Evolutionary conservation across 2,888 invertebrate genomes (phyloP).

Genomic region (Tenthredo notha): DNA sequence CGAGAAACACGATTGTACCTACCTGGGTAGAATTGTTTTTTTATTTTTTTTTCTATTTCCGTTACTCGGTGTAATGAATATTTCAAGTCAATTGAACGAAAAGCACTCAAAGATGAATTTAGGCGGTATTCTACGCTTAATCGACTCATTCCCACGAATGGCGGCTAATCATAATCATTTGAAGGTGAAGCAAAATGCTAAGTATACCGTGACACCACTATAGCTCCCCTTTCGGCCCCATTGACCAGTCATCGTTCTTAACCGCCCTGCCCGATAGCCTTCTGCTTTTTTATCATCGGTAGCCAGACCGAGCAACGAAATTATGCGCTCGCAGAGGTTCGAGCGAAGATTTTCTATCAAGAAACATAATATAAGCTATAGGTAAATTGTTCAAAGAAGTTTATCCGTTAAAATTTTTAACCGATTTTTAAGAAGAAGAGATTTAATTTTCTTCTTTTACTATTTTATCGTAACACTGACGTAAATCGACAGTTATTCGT

Average conservation of each 20-base stretch:
- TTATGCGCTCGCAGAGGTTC: slow-evolving; percentile 11
- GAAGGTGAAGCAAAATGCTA: slow-evolving; percentile 53
- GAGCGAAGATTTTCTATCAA: neutral
- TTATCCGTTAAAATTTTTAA: neutral
- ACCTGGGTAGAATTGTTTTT: neutral
- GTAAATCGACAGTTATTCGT: neutral
- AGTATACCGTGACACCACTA: slow-evolving; percentile 52
- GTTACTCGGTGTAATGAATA: slow-evolving; percentile 9
- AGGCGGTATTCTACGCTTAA: slow-evolving; percentile 47
- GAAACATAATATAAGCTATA: neutral
- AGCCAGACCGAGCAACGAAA: slow-evolving; percentile 43
- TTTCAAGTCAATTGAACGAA: slow-evolving; percentile 47
- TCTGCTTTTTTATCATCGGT: slow-evolving; percentile 52
- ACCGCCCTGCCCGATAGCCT: slow-evolving; percentile 49
- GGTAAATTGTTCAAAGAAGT: neutral
- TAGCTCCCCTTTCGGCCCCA: slow-evolving; percentile 29
- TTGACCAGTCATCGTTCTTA: slow-evolving; percentile 53
- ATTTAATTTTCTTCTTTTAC: neutral
- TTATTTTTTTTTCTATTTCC: too few relatives aligned
- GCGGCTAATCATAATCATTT: slow-evolving; percentile 52
- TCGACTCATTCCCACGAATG: slow-evolving; percentile 50
- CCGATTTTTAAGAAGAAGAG: neutral
- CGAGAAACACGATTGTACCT: too few relatives aligned
- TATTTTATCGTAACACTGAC: neutral
- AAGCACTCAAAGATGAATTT: slow-evolving; percentile 49